Base-by-base conservation (phyloP, 2,888 invertebrate species). In the Heliconius charithonia region DNA sequence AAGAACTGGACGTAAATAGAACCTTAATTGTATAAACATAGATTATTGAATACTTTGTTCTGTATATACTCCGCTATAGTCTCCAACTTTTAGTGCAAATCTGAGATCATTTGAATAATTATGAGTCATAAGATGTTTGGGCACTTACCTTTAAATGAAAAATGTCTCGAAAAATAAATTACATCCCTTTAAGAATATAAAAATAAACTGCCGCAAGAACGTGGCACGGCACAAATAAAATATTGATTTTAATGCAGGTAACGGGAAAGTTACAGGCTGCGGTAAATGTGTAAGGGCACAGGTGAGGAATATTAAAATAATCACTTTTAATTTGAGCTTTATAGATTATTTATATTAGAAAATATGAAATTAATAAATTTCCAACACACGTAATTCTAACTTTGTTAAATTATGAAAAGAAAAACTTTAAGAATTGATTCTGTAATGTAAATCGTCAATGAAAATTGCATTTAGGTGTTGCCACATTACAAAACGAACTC, bases 161-260 rank as follows among this genome's bases (percentile, higher is more conserved):
- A 56, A 29, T 22, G 12, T 29, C 19, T 41, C 45, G 19, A 29
- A 56, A 27, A 13, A 25, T 66, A 37, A 72, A 74, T 59, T 74
- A 29, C 77, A 74, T 78, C 29, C 59, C 67, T 41, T 78, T 62
- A 12, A 62, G 7, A 77, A 56, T 65, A 27, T 27, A 22, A 66
- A 74, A 74, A 67, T 63, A 82, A 86, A 86, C 85, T 72, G 83
- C 86, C 85, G 80, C 86, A 85, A 83, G 85, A 92, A 92, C 92
- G 93, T 93, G 93, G 92, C 93, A 90, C 82, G 93, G 92, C 93
- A 90, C 82, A 83, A 83, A 78, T 81, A 87, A 86, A 86, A 83
- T 85, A 83, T 83, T 80, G 79, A 82, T 82, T 74, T 74, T 63
- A 73, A 71, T 81, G 73, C 75, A 83, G 77, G 80, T 89, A 89